Percentiles rank a stretch among this genome's conserved stretches.
Conservation (phyloP, 2,797 vertebrate species). For the Sebastes steindachneri region DNA sequence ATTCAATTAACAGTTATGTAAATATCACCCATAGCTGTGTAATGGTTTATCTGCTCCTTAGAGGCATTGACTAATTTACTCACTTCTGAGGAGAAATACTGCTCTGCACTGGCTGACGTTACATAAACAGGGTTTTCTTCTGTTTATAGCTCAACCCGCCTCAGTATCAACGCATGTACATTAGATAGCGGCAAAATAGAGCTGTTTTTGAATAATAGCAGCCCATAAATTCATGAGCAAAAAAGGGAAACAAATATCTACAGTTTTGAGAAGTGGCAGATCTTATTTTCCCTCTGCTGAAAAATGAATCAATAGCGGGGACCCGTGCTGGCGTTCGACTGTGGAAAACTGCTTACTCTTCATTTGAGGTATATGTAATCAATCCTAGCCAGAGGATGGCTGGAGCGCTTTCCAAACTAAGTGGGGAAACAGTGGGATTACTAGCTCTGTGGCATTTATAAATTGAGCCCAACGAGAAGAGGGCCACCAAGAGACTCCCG, state of each 20-base stretch:
- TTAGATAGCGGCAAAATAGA: constrained; percentile 36
- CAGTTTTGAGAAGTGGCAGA: constrained; percentile 73
- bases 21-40: constrained; percentile 37
- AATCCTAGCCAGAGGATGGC: constrained; percentile 72
- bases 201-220: constrained; percentile 47
- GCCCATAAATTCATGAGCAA: constrained; percentile 62
- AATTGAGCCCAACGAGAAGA: constrained; percentile 76
- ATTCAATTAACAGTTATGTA: constrained; percentile 39
- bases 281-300: constrained; percentile 71
- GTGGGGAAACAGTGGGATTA: constrained; percentile 79
- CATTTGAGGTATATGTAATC: constrained; percentile 80
- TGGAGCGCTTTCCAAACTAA: constrained; percentile 69
- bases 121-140: constrained; percentile 10
- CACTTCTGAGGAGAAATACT: constrained; percentile 23
- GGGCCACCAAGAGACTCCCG: constrained; percentile 69
- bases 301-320: constrained; percentile 76
- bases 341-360: constrained; percentile 81
- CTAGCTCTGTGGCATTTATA: constrained; percentile 82
- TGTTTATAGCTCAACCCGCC: not conserved
- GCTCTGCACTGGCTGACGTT: constrained; percentile 8
- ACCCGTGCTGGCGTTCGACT: constrained; percentile 46
- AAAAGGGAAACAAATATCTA: constrained; percentile 79
- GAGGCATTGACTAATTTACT: constrained; percentile 29
- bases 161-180: not conserved
- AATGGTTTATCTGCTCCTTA: constrained; percentile 35